These are phyloP conservation scores for Oopsacas minuta DNA, from an alignment of 37 sponge, comb jelly and placozoan species.

Conservation along the genomic window DNA sequence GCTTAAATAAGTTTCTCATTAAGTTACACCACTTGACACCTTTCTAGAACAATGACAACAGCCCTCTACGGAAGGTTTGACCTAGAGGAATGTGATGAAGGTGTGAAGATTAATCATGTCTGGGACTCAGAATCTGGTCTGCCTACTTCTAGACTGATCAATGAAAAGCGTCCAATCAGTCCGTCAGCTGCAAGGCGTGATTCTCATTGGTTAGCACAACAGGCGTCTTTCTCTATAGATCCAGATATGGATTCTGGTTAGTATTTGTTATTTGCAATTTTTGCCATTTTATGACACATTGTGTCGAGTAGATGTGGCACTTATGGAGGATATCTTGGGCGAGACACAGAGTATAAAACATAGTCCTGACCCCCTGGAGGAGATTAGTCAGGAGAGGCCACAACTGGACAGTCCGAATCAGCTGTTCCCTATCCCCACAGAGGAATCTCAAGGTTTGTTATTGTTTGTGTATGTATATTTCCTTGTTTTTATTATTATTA, in stretches of 20 bases:
- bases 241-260: background rate
- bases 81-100: background rate
- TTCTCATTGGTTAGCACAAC: background rate
- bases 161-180: background rate
- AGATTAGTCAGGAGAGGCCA: background rate
- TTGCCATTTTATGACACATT: no score
- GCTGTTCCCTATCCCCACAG: slow-evolving; percentile 7
- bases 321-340: background rate
- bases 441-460: background rate
- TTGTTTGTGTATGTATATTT: no score
- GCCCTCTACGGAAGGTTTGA: background rate
- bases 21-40: background rate
- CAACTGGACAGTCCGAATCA: slow-evolving; percentile 14
- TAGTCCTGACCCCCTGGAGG: background rate
- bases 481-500: background rate
- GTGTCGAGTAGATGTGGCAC: background rate
- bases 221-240: background rate
- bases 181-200: background rate
- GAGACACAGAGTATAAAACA: slow-evolving; percentile 9
- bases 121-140: background rate
- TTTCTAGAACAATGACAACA: background rate
- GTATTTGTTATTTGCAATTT: no score
- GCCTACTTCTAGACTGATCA: background rate
- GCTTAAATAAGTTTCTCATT: no score
- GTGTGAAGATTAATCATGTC: background rate